Base-by-base conservation (phyloP, 2,113 vertebrate genomes). In the Stigmatopora nigra region DNA sequence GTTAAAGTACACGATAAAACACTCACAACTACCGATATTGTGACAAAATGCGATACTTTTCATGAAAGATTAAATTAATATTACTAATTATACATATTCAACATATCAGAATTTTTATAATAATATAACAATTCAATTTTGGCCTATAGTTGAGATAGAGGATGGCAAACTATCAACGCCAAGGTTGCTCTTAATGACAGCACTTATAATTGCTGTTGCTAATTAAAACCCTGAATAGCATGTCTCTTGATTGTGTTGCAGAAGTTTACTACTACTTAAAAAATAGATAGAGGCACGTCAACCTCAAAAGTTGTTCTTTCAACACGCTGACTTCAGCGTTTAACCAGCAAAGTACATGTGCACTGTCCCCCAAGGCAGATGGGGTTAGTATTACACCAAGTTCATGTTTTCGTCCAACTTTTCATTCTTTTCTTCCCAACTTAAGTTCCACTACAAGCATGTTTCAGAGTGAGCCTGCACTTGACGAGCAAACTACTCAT, bases 391-490 rank as follows among this genome's bases (percentile, higher is more conserved):
- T 20, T 53, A 11, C 52, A 53, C 14, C 12, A 53, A 20, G 10
- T 49, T n/a, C n/a, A 51, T n/a, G n/a, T 56, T 56, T 56, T 35
- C 13, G 7, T 31, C 14, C 4, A 55, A 55, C 13, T 41, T 10
- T 7, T 11, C 7, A 36, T 36, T 12, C 1, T 48, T 48, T 48
- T 48, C 5, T 53, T 53, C 36, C 35, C 14, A 6, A 31, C 12
- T 22, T 36, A 58, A 58, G 3, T 60, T 60, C 7, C 41, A 41
- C 17, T 20, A 11, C 10, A 16, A 58, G n/a, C 3, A 58, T 44
- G 36, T 59, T 59, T 59, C 58, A 47, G 17, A 61, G 51, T 67
- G 25, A 67, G 78, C 78, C 78, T 84, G 86, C 59, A 46, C 59
- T 60, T 68, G 68, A 65, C 31, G 70, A 73, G 25, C n/a, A 47